Evolutionary conservation across 2,797 vertebrate genomes (phyloP), one percentile per base, ranked within the genome.

Genomic region (Pantherophis vulpinus): DNA sequence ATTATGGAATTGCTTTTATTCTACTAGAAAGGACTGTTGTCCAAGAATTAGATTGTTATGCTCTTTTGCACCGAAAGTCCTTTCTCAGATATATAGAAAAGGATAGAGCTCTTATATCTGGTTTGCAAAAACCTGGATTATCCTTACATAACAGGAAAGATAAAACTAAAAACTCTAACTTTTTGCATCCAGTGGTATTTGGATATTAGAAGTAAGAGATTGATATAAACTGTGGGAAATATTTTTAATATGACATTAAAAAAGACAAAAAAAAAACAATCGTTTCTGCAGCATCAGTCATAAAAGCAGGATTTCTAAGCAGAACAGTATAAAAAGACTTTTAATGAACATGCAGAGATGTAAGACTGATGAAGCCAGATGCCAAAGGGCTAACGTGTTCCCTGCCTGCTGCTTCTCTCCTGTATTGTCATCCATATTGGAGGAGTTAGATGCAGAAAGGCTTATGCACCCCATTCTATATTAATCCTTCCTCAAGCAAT

Each of bases 261-360:
- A 90, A 88, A 25, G 51, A 88, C 61, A 16, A 88, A 90, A 55
- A 11, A 27, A 27, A 37, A 37, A 6, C 93, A 93, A 94, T 93
- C 14, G 32, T 92, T 70, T 95, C 3, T 14, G 10, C 58, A 59
- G 27, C 61, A 51, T n/a, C 18, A 79, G 37, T 32, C 74, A 59
- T 79, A 54, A 63, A 63, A 47, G 32, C 11, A 42, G 58, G 9
- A 14, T 91, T 91, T 20, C 25, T 87, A 13, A 37, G 25, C 29
- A 25, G 51, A 61, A 63, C 61, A 58, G 1, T 0, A 1, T 92
- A 47, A 66, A 47, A 90, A 32, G 94, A 86, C 42, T 54, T 90
- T 11, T 37, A 70, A 74, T 37, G 16, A 18, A 74, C 66, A 37
- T 74, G 32, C 7, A 74, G 42, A 51, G 25, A 20, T 92, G 23